A percentile compares a stretch with the other conserved stretches of the same genome.
phyloP scores from a whole-genome alignment of 2,888 invertebrate species.

The Eupithecia vulgata region DNA sequence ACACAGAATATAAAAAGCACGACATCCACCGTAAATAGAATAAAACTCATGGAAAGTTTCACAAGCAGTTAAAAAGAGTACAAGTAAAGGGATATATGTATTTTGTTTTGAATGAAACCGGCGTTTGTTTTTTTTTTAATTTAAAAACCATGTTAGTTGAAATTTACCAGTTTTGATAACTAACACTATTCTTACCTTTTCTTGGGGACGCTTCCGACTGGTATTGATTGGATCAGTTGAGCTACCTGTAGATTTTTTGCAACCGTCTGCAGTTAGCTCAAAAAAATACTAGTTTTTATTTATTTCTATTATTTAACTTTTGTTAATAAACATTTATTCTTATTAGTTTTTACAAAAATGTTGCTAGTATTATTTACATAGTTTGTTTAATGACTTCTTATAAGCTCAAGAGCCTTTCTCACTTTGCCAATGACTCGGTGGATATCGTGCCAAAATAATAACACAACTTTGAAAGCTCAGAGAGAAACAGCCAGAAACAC shows the following conservation, averaged over 20 bases:
- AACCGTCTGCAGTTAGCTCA: too few relatives aligned
- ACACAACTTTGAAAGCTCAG: conserved; percentile 6
- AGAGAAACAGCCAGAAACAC: conserved; percentile 8
- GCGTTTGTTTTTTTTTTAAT: too few relatives aligned
- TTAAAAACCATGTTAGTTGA: background rate
- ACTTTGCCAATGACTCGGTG: background rate
- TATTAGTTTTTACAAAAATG: background rate
- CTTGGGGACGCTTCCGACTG: too few relatives aligned
- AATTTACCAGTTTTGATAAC: background rate
- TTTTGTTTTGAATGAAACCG: background rate
- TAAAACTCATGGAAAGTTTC: too few relatives aligned
- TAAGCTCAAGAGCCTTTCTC: background rate
- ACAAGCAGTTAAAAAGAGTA: too few relatives aligned
- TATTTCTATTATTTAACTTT: too few relatives aligned
- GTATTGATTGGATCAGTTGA: too few relatives aligned
- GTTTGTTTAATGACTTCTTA: background rate
- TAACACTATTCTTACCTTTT: too few relatives aligned
- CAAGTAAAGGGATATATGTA: too few relatives aligned
- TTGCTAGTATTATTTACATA: background rate
- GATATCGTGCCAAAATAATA: conserved; percentile 8
- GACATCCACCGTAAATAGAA: conserved; percentile 10
- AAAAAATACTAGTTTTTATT: too few relatives aligned
- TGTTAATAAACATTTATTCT: too few relatives aligned
- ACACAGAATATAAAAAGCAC: conserved; percentile 19
- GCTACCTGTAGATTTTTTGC: too few relatives aligned